phyloP scores from a whole-genome alignment of 2,113 vertebrate species.

The Sitta europaea region DNA sequence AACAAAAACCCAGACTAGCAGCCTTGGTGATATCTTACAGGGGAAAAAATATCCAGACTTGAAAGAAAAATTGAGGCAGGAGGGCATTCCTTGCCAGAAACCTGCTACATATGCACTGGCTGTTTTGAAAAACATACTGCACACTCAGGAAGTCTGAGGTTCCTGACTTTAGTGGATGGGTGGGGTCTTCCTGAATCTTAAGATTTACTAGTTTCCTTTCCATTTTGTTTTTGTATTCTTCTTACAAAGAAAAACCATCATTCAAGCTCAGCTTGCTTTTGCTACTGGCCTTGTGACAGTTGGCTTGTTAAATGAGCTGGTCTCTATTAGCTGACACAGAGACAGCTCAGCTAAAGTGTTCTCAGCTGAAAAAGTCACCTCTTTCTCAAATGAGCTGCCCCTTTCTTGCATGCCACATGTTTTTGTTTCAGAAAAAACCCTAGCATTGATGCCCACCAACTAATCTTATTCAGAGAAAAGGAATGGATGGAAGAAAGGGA shows the following conservation, averaged over 20 bases:
- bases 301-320: background rate
- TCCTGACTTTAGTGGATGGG: constrained; percentile 68
- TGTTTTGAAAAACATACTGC: background rate
- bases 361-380: background rate
- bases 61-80: constrained; percentile 12
- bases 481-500: background rate
- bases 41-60: background rate
- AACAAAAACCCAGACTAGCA: background rate
- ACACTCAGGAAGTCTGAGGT: constrained; percentile 53
- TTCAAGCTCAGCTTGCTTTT: constrained; percentile 5
- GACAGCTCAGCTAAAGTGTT: background rate
- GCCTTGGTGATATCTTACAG: background rate
- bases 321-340: background rate
- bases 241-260: constrained; percentile 61
- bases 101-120: background rate
- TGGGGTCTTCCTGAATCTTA: constrained; percentile 72
- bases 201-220: constrained; percentile 71
- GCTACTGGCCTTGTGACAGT: background rate
- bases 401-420: background rate
- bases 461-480: background rate
- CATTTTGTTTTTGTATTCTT: constrained; percentile 64
- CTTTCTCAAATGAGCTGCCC: background rate
- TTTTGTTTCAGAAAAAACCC: background rate
- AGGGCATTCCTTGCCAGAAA: constrained; percentile 31
- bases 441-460: background rate